Percentiles rank a stretch among this genome's conserved stretches.
phyloP scores from a whole-genome alignment of 2,113 vertebrate species.

The Dolichotis patagonum region DNA sequence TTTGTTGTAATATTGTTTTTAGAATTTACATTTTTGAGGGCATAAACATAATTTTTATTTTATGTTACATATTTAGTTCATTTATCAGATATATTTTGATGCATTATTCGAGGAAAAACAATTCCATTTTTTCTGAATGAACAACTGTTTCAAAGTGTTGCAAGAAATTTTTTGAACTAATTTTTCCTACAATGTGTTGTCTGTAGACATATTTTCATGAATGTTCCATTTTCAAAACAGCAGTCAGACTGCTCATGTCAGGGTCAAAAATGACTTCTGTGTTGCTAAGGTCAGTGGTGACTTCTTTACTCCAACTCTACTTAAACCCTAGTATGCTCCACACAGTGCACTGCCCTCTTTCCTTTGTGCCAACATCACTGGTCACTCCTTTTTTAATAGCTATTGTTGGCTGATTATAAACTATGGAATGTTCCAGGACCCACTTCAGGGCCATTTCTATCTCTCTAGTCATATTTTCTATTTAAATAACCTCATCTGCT shows the following conservation, averaged over 20 bases:
- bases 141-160: neutral
- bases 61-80: neutral
- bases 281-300: neutral
- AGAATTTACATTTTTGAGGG: neutral
- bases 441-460: neutral
- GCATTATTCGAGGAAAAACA: neutral
- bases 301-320: neutral
- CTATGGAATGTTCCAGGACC: neutral
- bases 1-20: neutral
- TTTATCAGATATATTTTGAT: neutral
- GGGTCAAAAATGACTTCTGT: neutral
- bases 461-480: neutral
- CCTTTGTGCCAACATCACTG: neutral
- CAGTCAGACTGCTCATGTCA: neutral
- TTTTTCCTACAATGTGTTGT: neutral
- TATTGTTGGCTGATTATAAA: neutral
- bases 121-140: neutral
- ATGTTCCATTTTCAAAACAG: neutral
- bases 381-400: neutral
- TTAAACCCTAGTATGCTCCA: neutral
- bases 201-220: neutral
- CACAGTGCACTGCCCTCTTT: neutral
- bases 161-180: neutral
- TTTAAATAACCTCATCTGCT: neutral
- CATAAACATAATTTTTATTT: conserved; percentile 2